phyloP scores from a whole-genome alignment of 1,140 invertebrate species.

The Lanistes nyassanus region DNA sequence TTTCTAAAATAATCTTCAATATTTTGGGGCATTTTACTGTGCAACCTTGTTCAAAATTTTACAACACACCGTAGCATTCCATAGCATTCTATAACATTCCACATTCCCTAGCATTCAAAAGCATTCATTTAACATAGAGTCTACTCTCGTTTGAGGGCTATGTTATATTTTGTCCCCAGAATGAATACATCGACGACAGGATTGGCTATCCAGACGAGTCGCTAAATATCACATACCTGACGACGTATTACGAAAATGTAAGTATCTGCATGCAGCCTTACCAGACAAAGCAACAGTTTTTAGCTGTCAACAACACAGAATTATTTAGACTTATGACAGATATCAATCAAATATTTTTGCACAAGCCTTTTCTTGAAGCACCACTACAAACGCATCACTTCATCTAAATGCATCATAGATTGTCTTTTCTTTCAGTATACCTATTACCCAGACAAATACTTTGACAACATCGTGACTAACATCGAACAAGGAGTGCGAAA shows the following conservation, averaged over 20 bases:
- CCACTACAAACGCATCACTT: not conserved
- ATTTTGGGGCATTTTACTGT: not conserved
- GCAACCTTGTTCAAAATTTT: not conserved
- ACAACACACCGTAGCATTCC: not conserved
- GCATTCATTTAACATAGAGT: not conserved
- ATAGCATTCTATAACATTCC: not conserved
- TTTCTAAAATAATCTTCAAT: not conserved
- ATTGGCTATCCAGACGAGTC: constrained; percentile 57
- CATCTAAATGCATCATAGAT: not conserved
- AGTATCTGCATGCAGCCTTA: constrained; percentile 27
- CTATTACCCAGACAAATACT: constrained; percentile 14
- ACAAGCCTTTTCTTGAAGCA: too few relatives aligned
- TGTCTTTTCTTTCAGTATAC: constrained; percentile 17
- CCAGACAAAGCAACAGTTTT: not conserved
- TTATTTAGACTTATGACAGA: not conserved
- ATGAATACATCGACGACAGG: constrained; percentile 82
- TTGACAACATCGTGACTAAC: constrained; percentile 21
- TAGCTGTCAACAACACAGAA: not conserved
- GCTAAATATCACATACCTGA: constrained; percentile 72
- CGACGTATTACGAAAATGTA: constrained; percentile 82
- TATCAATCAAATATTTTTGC: not conserved
- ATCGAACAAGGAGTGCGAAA: not conserved
- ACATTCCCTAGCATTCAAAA: too few relatives aligned
- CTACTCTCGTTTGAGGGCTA: not conserved
- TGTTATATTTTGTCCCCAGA: constrained; percentile 61